These are phyloP conservation scores for Bimastos eiseni DNA, from an alignment of 2,888 invertebrate genomes.

Conservation along the genomic window DNA sequence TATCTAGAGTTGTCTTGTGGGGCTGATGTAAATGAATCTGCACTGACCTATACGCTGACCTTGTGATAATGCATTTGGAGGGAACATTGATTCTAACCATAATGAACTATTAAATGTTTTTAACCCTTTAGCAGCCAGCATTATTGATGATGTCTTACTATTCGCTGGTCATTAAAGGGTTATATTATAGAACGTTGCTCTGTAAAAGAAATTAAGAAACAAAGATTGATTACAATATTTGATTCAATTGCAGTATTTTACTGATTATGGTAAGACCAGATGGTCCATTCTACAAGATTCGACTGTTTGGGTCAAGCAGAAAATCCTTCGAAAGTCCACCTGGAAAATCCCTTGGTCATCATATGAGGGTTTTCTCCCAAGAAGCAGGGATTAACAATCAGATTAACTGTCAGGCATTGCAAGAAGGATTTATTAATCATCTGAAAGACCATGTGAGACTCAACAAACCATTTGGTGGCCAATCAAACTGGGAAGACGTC, in stretches of 20 bases:
- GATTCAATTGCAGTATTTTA: not conserved
- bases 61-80: not conserved
- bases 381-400: not conserved
- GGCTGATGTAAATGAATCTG: too few relatives aligned
- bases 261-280: conserved; percentile 5
- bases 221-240: not conserved
- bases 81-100: not conserved
- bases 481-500: not conserved
- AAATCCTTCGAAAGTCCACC: not conserved
- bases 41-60: too few relatives aligned
- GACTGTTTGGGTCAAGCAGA: not conserved
- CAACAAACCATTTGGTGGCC: not conserved
- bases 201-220: not conserved
- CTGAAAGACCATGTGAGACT: not conserved
- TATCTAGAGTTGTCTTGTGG: too few relatives aligned
- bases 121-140: too few relatives aligned
- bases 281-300: conserved; percentile 18
- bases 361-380: not conserved
- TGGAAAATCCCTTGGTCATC: not conserved
- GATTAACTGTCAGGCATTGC: not conserved
- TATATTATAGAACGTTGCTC: not conserved
- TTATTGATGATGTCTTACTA: too few relatives aligned
- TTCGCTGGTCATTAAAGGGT: too few relatives aligned
- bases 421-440: not conserved
- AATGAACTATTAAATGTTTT: not conserved